Conservation (phyloP, 2,113 vertebrate genomes). For the Crotophaga sulcirostris region DNA sequence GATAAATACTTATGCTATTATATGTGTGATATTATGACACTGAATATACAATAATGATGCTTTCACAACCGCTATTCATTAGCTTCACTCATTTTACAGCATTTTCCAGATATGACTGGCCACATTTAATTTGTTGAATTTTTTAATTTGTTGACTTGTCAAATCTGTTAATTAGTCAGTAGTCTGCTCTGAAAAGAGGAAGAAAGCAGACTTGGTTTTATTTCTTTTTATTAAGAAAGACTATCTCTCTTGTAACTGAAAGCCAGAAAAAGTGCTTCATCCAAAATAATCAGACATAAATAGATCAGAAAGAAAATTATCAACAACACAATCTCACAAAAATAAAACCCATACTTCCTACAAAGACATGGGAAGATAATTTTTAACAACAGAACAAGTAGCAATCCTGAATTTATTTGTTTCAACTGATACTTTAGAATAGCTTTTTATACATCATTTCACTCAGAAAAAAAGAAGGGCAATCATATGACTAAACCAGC, state of each 20-base stretch:
- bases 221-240: neutral
- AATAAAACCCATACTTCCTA: neutral
- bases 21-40: neutral
- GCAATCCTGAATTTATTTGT: conserved; percentile 31
- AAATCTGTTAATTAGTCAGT: neutral
- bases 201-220: neutral
- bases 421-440: conserved; percentile 30
- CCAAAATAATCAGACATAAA: neutral
- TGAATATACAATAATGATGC: neutral
- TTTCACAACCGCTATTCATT: neutral
- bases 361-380: neutral
- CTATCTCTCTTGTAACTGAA: neutral
- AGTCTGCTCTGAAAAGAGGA: neutral
- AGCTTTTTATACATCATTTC: conserved; percentile 37
- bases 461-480: neutral
- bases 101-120: accelerated
- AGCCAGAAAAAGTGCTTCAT: neutral
- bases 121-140: neutral
- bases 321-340: neutral
- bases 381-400: conserved; percentile 9
- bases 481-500: conserved; percentile 35
- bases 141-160: neutral
- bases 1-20: neutral
- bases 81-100: neutral
- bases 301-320: neutral